These are phyloP conservation scores for Trichopoda pennipes DNA, from an alignment of 2,888 invertebrate species.

Conservation along the genomic window DNA sequence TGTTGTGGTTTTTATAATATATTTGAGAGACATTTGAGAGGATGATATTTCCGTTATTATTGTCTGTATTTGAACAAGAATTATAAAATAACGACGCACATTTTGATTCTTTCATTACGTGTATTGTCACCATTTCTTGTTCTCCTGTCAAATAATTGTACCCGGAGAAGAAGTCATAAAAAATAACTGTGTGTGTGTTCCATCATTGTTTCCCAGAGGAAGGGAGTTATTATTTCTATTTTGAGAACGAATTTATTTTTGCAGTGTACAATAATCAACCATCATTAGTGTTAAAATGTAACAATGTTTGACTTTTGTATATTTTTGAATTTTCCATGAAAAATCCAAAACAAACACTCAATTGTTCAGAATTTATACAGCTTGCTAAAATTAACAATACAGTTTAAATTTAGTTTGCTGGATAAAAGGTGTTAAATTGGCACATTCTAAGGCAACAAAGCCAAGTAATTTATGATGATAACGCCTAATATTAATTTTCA, in stretches of 20 bases:
- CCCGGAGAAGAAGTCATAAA: background rate
- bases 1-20: conserved; percentile 58
- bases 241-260: conserved; percentile 16
- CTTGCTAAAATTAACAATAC: conserved; percentile 58
- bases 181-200: conserved; percentile 6
- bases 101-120: conserved; percentile 66
- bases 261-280: conserved; percentile 24
- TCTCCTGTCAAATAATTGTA: conserved; percentile 21
- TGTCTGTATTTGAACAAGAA: conserved; percentile 32
- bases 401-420: conserved; percentile 1
- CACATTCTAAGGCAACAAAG: conserved; percentile 36
- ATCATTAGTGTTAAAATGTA: conserved; percentile 66
- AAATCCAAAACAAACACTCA: conserved; percentile 40
- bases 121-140: conserved; percentile 69
- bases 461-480: conserved; percentile 19
- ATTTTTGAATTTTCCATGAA: conserved; percentile 52
- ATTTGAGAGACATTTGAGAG: conserved; percentile 47
- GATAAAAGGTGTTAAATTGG: conserved; percentile 66
- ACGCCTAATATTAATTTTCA: background rate
- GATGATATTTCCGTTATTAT: conserved; percentile 41
- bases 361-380: conserved; percentile 66
- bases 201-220: conserved; percentile 18
- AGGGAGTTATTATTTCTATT: conserved; percentile 35
- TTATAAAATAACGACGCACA: conserved; percentile 58
- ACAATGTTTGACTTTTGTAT: conserved; percentile 34